phyloP scores from a whole-genome alignment of 2,888 invertebrate genomes.

The Thymelicus acteon region DNA sequence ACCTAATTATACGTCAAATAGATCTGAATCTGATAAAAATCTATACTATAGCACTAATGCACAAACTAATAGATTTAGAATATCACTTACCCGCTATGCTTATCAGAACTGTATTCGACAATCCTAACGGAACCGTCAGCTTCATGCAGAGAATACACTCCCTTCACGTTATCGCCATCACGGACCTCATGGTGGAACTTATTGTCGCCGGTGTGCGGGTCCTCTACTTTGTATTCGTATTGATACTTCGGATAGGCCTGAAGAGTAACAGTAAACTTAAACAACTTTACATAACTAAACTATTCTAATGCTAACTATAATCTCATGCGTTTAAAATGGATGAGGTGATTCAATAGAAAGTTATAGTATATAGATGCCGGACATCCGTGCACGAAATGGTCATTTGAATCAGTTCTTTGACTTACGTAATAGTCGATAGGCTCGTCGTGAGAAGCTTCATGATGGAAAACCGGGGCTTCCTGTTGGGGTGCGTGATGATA shows the following conservation, averaged over 20 bases:
- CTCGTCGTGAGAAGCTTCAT: constrained; percentile 66
- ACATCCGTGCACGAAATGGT: constrained; percentile 52
- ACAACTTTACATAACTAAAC: constrained; percentile 47
- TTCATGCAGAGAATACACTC: constrained; percentile 86
- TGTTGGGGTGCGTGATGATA: constrained; percentile 48
- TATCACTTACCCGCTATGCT: constrained; percentile 79
- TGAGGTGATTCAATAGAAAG: constrained; percentile 64
- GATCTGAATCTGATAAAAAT: too few relatives aligned
- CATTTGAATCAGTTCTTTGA: constrained; percentile 45
- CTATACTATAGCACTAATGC: too few relatives aligned
- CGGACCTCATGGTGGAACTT: constrained; percentile 85
- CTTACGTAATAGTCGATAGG: constrained; percentile 80
- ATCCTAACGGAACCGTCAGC: constrained; percentile 86
- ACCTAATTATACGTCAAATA: too few relatives aligned
- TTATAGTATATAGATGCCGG: constrained; percentile 59
- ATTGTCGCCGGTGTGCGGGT: constrained; percentile 86
- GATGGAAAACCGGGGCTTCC: constrained; percentile 51
- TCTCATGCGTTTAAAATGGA: constrained; percentile 48
- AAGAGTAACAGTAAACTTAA: constrained; percentile 41
- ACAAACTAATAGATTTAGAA: constrained; percentile 2
- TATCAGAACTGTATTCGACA: constrained; percentile 86
- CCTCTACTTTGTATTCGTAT: constrained; percentile 86
- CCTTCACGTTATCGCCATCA: constrained; percentile 87
- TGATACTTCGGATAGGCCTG: constrained; percentile 85
- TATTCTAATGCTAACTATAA: constrained; percentile 52